Evolutionary conservation across 2,888 invertebrate species (phyloP).

Genomic region (Matsumyia berberina): DNA sequence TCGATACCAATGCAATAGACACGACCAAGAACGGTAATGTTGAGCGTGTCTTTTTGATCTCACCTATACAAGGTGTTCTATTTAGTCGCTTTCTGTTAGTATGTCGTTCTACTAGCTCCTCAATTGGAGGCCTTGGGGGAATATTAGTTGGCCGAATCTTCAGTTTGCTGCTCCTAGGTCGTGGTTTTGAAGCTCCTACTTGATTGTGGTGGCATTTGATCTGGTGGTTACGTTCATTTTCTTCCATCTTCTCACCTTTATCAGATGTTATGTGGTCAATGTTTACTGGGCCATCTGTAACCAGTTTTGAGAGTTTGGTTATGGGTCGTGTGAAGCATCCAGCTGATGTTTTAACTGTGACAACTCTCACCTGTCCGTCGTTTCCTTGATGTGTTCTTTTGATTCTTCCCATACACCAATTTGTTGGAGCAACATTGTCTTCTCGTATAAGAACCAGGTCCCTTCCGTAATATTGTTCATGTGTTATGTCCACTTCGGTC

Average conservation of each 20-base stretch:
- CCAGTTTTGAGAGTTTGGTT: not conserved
- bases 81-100: no score
- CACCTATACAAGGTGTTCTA: not conserved
- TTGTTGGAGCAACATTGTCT: constrained; percentile 8
- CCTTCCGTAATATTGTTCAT: not conserved
- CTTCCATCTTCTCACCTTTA: no score
- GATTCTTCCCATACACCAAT: constrained; percentile 1
- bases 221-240: no score
- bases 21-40: not conserved
- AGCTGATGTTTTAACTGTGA: not conserved
- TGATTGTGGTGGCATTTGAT: no score
- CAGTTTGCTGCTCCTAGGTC: no score
- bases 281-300: not conserved
- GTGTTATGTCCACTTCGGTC: constrained; percentile 11
- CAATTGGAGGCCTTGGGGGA: no score
- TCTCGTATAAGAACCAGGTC: constrained; percentile 13
- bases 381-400: constrained; percentile 4
- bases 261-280: not conserved
- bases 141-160: no score
- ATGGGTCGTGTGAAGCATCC: constrained; percentile 8
- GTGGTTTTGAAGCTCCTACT: no score
- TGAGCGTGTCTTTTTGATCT: not conserved
- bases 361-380: constrained; percentile 9
- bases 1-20: no score
- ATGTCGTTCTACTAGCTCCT: no score